Evolutionary conservation across 2,797 vertebrate species (phyloP).

Genomic region (Typhlichthys eigenmanni): DNA sequence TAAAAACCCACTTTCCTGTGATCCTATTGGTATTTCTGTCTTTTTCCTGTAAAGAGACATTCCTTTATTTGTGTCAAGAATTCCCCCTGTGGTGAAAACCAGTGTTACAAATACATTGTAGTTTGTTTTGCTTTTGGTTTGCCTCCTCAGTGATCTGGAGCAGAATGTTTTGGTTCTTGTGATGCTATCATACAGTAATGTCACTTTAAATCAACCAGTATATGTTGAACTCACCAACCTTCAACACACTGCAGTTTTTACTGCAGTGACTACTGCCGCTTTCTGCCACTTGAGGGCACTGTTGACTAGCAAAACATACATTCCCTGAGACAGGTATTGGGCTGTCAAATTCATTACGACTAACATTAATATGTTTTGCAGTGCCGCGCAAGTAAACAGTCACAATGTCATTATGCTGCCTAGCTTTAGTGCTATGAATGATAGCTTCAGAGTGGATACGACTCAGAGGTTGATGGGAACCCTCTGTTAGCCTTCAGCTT

Average conservation of each 20-base stretch:
- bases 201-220: neutral
- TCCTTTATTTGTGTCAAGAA: neutral
- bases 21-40: constrained; percentile 32
- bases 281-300: constrained; percentile 77
- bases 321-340: constrained; percentile 47
- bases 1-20: too few relatives aligned
- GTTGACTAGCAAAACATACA: constrained; percentile 43
- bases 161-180: too few relatives aligned
- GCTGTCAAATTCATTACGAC: constrained; percentile 73
- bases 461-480: constrained; percentile 71
- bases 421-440: constrained; percentile 70
- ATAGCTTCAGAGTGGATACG: constrained; percentile 73
- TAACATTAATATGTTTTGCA: constrained; percentile 77
- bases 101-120: neutral
- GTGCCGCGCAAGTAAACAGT: constrained; percentile 65
- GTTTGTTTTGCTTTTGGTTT: too few relatives aligned
- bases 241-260: constrained; percentile 40
- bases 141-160: too few relatives aligned
- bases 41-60: constrained; percentile 2
- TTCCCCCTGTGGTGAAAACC: neutral
- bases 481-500: constrained; percentile 73
- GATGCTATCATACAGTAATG: too few relatives aligned
- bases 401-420: constrained; percentile 76
- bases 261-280: constrained; percentile 44
- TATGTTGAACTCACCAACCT: neutral